Evolutionary conservation across 2,888 invertebrate genomes (phyloP), one percentile per base, ranked within the genome.

Genomic region (Chloroclystis v-ata): DNA sequence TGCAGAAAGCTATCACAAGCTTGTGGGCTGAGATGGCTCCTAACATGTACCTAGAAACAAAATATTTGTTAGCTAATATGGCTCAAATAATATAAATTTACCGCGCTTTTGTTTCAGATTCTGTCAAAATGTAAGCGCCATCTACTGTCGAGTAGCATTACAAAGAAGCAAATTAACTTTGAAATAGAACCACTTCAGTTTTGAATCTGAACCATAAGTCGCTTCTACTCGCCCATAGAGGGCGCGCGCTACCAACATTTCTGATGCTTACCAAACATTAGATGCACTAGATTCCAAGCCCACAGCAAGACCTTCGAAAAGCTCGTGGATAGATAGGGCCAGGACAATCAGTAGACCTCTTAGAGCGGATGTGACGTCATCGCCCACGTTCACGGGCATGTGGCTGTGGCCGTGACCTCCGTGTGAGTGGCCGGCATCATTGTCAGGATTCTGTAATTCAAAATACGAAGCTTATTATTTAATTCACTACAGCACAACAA

Each of bases 11-110:
- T 52, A 96, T 92, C 14, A 96, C 95, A 37, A 95, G 87, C 74
- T 96, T 96, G 75, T 96, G 96, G 0, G 94, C 94, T 0, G 94
- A 91, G 1, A 96, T 92, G 0, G 95, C 96, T 3, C 91, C 94
- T 67, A 95, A 92, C 92, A 96, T 93, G 73, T 95, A 95, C 90
- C 90, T 90, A n/a, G n/a, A n/a, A n/a, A n/a, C n/a, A n/a, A n/a
- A n/a, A n/a, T n/a, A n/a, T n/a, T n/a, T n/a, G n/a, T n/a, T n/a
- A n/a, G n/a, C n/a, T n/a, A n/a, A n/a, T n/a, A n/a, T n/a, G n/a
- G n/a, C n/a, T n/a, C n/a, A 33, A 1, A 33, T 5, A 32, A 32
- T 40, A 25, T n/a, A 24, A 14, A 33, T 26, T 33, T 28, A 14
- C 33, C 28, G 38, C 42, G 25, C 7, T 20, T 16, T 35, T 35